These are phyloP conservation scores for Chloroceryle amazona DNA, from an alignment of 2,797 vertebrate genomes.

Conservation along the genomic window DNA sequence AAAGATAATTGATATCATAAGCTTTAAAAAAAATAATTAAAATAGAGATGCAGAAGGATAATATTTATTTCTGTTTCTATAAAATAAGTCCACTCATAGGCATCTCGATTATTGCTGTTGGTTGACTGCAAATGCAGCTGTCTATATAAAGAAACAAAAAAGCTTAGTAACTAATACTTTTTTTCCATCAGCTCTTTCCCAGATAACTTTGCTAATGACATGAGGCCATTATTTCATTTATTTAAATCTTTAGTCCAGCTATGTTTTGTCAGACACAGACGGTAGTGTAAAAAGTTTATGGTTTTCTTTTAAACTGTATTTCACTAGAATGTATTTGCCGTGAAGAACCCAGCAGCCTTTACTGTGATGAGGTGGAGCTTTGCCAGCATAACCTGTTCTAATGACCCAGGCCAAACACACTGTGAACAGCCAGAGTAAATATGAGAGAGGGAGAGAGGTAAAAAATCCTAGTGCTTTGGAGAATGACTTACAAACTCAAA, in stretches of 20 bases:
- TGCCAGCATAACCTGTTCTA: not conserved
- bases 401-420: not conserved
- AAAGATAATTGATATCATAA: not conserved
- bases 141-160: not conserved
- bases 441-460: not conserved
- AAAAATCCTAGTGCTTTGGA: not conserved
- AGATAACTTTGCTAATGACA: not conserved
- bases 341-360: not conserved
- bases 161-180: not conserved
- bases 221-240: not conserved
- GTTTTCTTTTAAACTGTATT: not conserved
- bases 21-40: not conserved
- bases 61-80: not conserved
- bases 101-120: not conserved
- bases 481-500: not conserved
- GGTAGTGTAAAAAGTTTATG: not conserved
- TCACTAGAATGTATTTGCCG: not conserved
- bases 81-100: not conserved
- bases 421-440: not conserved
- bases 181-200: not conserved
- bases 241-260: not conserved
- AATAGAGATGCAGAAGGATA: not conserved
- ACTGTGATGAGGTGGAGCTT: not conserved
- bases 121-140: not conserved
- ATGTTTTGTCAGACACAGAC: not conserved